A percentile compares a stretch with the other conserved stretches of the same genome.
These are phyloP conservation scores for Plagodis dolabraria DNA, from an alignment of 2,888 invertebrate species.

Conservation along the genomic window DNA sequence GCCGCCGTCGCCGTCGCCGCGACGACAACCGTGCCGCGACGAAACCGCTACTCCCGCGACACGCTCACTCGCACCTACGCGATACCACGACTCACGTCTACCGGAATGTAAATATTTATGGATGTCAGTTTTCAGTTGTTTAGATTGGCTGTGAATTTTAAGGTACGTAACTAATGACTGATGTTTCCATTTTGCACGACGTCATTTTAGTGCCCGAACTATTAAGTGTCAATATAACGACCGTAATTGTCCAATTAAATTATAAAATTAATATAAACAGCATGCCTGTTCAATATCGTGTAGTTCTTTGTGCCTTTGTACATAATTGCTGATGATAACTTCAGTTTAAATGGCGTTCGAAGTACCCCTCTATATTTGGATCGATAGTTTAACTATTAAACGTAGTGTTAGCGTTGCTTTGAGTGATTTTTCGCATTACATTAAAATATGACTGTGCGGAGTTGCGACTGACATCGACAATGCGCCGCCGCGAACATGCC, in stretches of 20 bases:
- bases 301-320: slow-evolving; percentile 72
- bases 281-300: slow-evolving; percentile 72
- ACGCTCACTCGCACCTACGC: slow-evolving; percentile 56
- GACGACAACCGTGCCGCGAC: not conserved
- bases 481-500: slow-evolving; percentile 67
- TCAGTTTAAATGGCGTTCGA: slow-evolving; percentile 71
- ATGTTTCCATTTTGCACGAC: slow-evolving; percentile 72
- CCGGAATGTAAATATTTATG: slow-evolving; percentile 84
- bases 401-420: slow-evolving; percentile 63
- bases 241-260: slow-evolving; percentile 50
- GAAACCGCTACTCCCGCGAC: slow-evolving; percentile 41
- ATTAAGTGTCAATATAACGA: slow-evolving; percentile 26
- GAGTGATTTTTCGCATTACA: slow-evolving; percentile 75
- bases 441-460: slow-evolving; percentile 59
- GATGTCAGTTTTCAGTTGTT: slow-evolving; percentile 84
- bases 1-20: slow-evolving; percentile 48
- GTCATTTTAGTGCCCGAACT: slow-evolving; percentile 44
- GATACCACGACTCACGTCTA: slow-evolving; percentile 70
- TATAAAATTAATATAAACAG: slow-evolving; percentile 56
- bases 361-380: slow-evolving; percentile 77
- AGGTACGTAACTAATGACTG: slow-evolving; percentile 79
- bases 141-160: slow-evolving; percentile 84
- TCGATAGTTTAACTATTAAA: slow-evolving; percentile 78
- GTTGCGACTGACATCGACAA: slow-evolving; percentile 48
- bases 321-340: slow-evolving; percentile 73